These are phyloP conservation scores for Lophotriccus pileatus DNA, from an alignment of 2,797 vertebrate genomes.

Conservation along the genomic window DNA sequence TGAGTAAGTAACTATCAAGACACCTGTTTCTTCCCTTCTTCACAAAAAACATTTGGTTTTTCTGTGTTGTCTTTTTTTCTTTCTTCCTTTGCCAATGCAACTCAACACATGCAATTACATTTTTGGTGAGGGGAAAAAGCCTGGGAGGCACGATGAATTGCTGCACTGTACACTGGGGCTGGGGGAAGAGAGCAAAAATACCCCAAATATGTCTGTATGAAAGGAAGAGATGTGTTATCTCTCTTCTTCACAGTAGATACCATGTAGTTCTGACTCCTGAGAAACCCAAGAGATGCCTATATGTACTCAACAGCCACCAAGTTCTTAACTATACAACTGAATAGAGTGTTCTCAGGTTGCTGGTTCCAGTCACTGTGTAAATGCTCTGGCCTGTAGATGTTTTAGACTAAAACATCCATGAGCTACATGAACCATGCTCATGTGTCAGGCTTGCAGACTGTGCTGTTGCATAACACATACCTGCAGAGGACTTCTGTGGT, in stretches of 20 bases:
- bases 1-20: not conserved
- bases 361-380: not conserved
- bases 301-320: not conserved
- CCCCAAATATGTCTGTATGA: not conserved
- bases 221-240: not conserved
- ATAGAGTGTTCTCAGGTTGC: not conserved
- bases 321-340: not conserved
- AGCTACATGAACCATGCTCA: not conserved
- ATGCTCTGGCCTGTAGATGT: not conserved
- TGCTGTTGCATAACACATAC: rapidly evolving
- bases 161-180: not conserved
- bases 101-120: rapidly evolving
- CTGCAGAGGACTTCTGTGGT: not conserved
- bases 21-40: not conserved
- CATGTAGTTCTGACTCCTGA: not conserved
- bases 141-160: not conserved
- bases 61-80: not conserved
- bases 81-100: not conserved
- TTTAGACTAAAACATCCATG: not conserved
- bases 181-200: not conserved
- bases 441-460: not conserved
- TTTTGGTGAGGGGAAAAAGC: not conserved
- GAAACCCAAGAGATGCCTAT: not conserved
- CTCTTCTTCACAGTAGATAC: not conserved
- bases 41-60: not conserved